Evolutionary conservation across 2,113 vertebrate species (phyloP), one percentile per base, ranked within the genome.

Genomic region (Lycaon pictus): DNA sequence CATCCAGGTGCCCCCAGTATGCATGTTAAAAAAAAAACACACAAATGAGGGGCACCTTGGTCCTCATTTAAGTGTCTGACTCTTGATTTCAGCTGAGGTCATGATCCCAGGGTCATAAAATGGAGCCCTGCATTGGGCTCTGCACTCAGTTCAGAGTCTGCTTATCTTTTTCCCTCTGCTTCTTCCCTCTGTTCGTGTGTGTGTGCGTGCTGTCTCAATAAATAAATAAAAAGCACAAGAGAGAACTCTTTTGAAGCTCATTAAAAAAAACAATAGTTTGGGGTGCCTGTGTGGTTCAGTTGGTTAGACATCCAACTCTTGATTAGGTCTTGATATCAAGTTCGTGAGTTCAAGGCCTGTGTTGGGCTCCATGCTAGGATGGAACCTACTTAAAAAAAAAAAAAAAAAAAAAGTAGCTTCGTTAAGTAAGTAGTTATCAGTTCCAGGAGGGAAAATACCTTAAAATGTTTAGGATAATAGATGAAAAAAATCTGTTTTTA

Each of bases 391-490:
- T 69, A 7, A 43, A 43, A 43, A 19, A 37, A 43, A 43, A 43
- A 4, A 35, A 43, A 92, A 51, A n/a, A 81, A 29, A 87, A 60
- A 29, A 11, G 17, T 62, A 92, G 37, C 79, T 92, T 94, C 8
- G 3, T 86, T 69, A 85, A 83, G 35, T 62, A 85, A 88, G 56
- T 29, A 88, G 11, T 63, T 92, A 29, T 8, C 55, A 77, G 37
- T 90, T 74, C 67, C 60, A 19, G 13, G 4, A 11, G 56, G 63
- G 63, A 82, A 60, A 25, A 43, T 55, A 2, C 23, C 53, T 74
- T 95, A 67, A 95, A 32, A 71, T 95, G 27, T 82, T 92, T 94
- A 90, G 60, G 43, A 16, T 62, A 32, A 43, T 32, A 58, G 29
- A n/a, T 90, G 23, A 88, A 67, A 51, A 51, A 88, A 92, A 29